Evolutionary conservation across 2,888 invertebrate genomes (phyloP).

Genomic region (Dryomyza anilis): DNA sequence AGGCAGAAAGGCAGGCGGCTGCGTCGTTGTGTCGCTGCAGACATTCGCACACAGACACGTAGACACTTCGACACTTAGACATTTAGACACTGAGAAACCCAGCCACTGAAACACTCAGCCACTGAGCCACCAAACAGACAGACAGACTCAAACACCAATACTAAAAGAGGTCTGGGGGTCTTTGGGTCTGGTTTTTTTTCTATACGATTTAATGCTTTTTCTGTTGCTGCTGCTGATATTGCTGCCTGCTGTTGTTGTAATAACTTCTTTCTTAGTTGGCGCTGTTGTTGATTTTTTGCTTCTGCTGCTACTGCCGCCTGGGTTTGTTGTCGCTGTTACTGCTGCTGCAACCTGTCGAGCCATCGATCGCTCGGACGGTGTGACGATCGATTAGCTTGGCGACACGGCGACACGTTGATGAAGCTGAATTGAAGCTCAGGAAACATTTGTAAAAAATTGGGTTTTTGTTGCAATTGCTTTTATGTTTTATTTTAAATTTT

Average conservation of each 20-base stretch:
- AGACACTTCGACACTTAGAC: neutral
- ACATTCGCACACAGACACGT: neutral
- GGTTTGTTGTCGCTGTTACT: neutral
- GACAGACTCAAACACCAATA: neutral
- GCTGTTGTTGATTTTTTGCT: neutral
- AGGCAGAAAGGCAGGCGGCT: neutral
- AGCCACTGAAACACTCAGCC: no score
- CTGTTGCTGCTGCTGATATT: no score
- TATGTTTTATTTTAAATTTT: no score
- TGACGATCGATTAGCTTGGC: neutral
- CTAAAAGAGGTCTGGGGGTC: neutral
- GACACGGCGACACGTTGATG: slow-evolving; percentile 5
- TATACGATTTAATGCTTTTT: neutral
- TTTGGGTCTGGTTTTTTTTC: slow-evolving; percentile 3
- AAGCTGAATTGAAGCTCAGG: neutral
- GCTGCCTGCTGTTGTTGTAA: neutral
- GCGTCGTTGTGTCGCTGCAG: no score
- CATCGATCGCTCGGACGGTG: neutral
- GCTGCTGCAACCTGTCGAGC: neutral
- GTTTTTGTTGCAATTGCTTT: no score
- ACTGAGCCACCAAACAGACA: no score
- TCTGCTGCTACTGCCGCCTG: neutral
- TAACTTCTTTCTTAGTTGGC: slow-evolving; percentile 12
- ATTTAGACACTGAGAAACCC: no score
- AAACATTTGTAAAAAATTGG: slow-evolving; percentile 4